A percentile compares a stretch with the other conserved stretches of the same genome.
Conservation (phyloP, 2,888 invertebrate genomes). For the Lycia hirtaria region DNA sequence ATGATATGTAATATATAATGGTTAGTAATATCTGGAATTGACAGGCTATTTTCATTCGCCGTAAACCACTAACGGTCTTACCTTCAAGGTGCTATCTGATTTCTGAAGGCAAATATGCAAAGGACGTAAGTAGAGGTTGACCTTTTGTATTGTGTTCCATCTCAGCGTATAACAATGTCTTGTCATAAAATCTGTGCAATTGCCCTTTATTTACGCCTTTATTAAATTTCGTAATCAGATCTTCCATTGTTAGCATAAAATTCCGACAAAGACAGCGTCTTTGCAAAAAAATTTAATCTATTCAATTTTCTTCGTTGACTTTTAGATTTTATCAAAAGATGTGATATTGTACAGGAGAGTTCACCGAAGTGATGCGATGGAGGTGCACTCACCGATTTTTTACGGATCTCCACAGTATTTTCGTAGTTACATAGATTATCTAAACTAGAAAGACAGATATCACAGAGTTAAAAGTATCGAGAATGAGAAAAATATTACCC, state of each 20-base stretch:
- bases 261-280: constrained; percentile 9
- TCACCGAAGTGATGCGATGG: background rate
- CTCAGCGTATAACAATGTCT: constrained; percentile 5
- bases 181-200: constrained; percentile 18
- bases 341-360: constrained; percentile 1
- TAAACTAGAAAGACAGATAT: too few species aligned
- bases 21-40: too few species aligned
- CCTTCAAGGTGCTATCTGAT: too few species aligned
- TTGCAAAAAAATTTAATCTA: constrained; percentile 11
- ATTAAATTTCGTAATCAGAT: constrained; percentile 35
- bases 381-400: background rate
- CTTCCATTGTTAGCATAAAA: constrained; percentile 36
- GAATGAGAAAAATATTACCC: too few species aligned
- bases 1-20: too few species aligned
- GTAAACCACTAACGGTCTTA: too few species aligned
- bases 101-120: background rate
- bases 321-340: constrained; percentile 14
- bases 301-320: constrained; percentile 15
- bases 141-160: constrained; percentile 2
- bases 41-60: too few species aligned
- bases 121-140: background rate
- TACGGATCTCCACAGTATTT: background rate
- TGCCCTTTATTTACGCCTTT: constrained; percentile 27
- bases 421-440: too few species aligned
- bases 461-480: too few species aligned